A percentile compares a stretch with the other conserved stretches of the same genome.
Conservation (phyloP, 2,113 vertebrate species). For the Rhabdomys dilectus region DNA sequence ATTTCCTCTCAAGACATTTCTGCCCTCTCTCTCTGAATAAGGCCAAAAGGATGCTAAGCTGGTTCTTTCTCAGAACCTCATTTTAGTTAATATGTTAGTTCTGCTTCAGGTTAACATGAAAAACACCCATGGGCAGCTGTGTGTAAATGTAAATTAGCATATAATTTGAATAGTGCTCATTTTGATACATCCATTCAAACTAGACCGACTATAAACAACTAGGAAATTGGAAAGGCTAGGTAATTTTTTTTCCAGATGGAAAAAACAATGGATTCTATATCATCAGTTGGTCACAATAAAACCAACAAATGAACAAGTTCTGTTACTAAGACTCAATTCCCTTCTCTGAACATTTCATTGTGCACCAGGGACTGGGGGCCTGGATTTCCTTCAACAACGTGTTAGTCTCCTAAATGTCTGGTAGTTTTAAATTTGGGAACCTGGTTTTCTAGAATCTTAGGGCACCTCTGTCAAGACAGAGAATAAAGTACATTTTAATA, state of each 20-base stretch:
- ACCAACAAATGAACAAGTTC: neutral
- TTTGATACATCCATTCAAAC: slow-evolving; percentile 16
- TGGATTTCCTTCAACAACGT: too few relatives aligned
- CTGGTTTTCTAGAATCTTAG: neutral
- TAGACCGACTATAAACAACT: neutral
- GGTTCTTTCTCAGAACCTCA: slow-evolving; percentile 19
- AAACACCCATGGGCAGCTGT: neutral
- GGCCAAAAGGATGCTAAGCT: neutral
- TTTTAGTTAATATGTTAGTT: slow-evolving; percentile 11
- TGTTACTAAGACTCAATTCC: neutral
- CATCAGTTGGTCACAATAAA: neutral
- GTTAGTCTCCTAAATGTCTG: neutral
- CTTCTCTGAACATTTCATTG: neutral
- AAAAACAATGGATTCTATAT: neutral
- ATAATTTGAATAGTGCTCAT: slow-evolving; percentile 6
- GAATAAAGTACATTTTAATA: neutral
- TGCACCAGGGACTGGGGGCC: neutral
- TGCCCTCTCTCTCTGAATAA: neutral
- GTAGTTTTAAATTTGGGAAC: slow-evolving; percentile 5
- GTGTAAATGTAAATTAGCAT: slow-evolving; percentile 20
- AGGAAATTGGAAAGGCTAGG: neutral
- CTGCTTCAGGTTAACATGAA: slow-evolving; percentile 13
- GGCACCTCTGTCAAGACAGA: neutral
- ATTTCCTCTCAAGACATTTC: slow-evolving; percentile 16
- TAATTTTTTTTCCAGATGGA: neutral